Conservation (phyloP, 2,888 invertebrate genomes). For the Disparrhopalites patrizii region DNA sequence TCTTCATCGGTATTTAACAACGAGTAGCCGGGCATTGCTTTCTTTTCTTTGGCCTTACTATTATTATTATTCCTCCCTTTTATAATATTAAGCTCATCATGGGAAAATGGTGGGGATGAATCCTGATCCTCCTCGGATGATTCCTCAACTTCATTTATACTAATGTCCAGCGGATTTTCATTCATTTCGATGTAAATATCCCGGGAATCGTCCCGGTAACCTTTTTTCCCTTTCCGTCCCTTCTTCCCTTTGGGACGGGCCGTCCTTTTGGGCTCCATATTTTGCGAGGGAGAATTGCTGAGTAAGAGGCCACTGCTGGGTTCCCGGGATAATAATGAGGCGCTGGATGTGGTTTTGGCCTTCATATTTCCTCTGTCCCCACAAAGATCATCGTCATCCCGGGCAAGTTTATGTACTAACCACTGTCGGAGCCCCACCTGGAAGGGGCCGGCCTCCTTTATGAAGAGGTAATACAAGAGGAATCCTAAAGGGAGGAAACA, state of each 20-base stretch:
- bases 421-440: neutral
- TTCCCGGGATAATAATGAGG: neutral
- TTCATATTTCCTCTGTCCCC: too few relatives aligned
- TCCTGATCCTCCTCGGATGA: neutral
- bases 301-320: neutral
- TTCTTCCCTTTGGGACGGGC: neutral
- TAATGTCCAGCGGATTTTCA: conserved; percentile 17
- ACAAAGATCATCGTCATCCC: too few relatives aligned
- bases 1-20: neutral
- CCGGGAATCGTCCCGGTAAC: conserved; percentile 11
- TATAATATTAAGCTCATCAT: conserved; percentile 10
- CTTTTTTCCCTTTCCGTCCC: neutral
- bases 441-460: neutral
- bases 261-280: too few relatives aligned
- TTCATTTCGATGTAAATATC: conserved; percentile 25
- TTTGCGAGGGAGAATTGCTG: too few relatives aligned
- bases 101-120: neutral
- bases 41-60: neutral
- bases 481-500: neutral
- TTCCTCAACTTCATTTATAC: conserved; percentile 4
- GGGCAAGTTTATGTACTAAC: neutral
- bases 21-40: neutral
- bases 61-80: neutral
- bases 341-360: too few relatives aligned
- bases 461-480: neutral